Evolutionary conservation across 2,113 vertebrate species (phyloP), one percentile per base, ranked within the genome.

Genomic region (Phrynosoma platyrhinos): DNA sequence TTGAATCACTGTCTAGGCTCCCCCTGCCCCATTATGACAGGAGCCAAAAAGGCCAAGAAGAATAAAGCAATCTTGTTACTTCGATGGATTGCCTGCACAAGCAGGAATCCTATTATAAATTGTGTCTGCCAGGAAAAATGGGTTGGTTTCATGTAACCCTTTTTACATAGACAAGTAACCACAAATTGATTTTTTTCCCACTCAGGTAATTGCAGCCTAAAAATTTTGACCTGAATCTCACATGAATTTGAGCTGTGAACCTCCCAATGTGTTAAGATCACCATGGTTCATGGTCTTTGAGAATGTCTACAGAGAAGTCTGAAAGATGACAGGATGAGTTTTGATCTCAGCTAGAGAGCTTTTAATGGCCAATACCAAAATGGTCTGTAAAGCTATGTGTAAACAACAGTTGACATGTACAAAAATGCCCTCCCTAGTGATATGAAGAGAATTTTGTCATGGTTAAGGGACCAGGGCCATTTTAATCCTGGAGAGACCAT

Each of bases 21-120:
- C 53, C 58, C 18, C 30, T 53, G 20, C 21, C 58, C 58, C 58
- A 62, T 55, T 32, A 79, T 52, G 10, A 55, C 42, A 32, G 82
- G 68, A 72, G 21, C n/a, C 47, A 72, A 32, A 21, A 64, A 53
- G 71, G 30, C 30, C 30, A 47, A 53, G n/a, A 36, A 74, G 21
- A 84, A 18, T 55, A 72, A 84, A 74, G 52, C n/a, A 53, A 16
- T 74, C 47, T 84, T 74, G 23, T 84, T 84, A 55, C 21, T 84
- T 32, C 52, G 2, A 52, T 52, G 42, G 32, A 30, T n/a, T 47
- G 21, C 18, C 55, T 80, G 69, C n/a, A 84, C 72, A 9, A 84
- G 6, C 23, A 9, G 40, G 32, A 36, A 64, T 81, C 55, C 79
- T 81, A 64, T 36, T 27, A 21, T 81, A 36, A 81, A 64, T 40